Evolutionary conservation across 2,113 vertebrate species (phyloP).

Genomic region (Triplophysa dalaica): DNA sequence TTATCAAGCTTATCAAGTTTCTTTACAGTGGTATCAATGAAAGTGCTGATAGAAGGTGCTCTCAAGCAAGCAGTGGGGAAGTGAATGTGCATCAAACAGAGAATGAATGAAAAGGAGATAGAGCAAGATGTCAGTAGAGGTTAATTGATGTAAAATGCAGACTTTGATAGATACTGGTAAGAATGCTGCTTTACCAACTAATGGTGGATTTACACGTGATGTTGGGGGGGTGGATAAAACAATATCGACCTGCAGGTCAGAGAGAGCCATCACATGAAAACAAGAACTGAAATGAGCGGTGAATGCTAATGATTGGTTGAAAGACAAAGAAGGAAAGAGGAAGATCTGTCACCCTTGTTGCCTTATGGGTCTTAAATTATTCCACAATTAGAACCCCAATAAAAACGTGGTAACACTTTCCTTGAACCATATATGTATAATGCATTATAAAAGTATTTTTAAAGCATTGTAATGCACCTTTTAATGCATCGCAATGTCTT

Average conservation of each 20-base stretch:
- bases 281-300: background rate
- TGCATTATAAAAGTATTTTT: no score
- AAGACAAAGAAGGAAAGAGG: background rate
- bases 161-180: background rate
- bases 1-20: no score
- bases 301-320: background rate
- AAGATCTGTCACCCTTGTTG: background rate
- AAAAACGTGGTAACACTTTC: no score
- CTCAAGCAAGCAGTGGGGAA: no score
- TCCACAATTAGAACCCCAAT: no score
- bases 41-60: background rate
- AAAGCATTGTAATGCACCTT: no score
- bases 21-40: no score
- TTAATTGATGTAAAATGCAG: background rate
- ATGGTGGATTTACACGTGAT: background rate
- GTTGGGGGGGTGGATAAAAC: background rate
- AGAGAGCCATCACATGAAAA: slow-evolving; percentile 3
- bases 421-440: no score
- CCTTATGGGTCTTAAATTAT: no score
- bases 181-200: no score
- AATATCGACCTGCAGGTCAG: background rate
- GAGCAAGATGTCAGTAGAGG: background rate
- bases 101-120: background rate
- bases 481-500: no score
- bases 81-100: background rate